Conservation (phyloP, 2,797 vertebrate genomes). For the Halcyon smyrnensis region DNA sequence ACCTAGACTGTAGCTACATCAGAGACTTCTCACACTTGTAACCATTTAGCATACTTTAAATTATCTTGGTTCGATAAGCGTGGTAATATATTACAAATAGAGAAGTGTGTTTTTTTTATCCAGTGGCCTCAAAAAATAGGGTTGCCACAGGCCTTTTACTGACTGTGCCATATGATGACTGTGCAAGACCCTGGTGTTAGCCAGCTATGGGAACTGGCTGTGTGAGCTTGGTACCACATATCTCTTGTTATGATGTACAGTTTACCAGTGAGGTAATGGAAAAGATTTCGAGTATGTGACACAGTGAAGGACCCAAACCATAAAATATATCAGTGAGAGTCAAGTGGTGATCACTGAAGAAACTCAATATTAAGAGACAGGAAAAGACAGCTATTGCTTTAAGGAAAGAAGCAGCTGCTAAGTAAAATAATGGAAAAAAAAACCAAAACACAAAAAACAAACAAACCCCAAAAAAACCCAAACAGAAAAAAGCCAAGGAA, state of each 20-base stretch:
- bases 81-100: neutral
- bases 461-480: no score
- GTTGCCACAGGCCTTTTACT: neutral
- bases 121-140: neutral
- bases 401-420: neutral
- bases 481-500: neutral
- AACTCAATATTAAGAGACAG: neutral
- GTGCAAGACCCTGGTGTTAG: neutral
- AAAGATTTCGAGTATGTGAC: neutral
- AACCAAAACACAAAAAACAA: rapidly evolving
- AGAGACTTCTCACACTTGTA: neutral
- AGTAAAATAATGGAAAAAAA: neutral
- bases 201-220: neutral
- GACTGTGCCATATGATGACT: neutral
- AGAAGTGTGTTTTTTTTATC: neutral
- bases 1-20: neutral
- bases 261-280: neutral
- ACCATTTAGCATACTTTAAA: neutral
- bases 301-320: neutral
- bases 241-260: neutral
- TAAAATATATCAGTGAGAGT: no score
- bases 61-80: neutral
- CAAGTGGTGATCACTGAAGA: neutral
- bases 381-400: neutral
- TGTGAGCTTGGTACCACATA: rapidly evolving